Percentiles rank a stretch among this genome's conserved stretches.
These are phyloP conservation scores for Heliothis subflexa DNA, from an alignment of 1,140 invertebrate species.

Conservation along the genomic window DNA sequence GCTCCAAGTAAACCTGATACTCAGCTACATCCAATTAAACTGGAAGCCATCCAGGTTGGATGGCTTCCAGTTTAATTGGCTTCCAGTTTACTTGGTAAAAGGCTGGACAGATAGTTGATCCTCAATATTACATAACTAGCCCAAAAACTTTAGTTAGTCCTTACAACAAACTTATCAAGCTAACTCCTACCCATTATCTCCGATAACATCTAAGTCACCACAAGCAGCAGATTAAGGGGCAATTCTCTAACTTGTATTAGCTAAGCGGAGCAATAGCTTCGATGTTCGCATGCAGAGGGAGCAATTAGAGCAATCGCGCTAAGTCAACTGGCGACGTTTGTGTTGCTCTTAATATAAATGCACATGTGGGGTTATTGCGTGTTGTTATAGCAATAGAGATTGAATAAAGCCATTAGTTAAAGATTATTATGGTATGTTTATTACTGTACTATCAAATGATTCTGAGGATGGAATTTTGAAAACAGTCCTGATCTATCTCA, in stretches of 20 bases:
- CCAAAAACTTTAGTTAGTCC: too few species aligned
- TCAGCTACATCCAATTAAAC: too few species aligned
- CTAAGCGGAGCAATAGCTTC: constrained; percentile 4
- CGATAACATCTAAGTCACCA: neutral
- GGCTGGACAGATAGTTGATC: too few species aligned
- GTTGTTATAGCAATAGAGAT: neutral
- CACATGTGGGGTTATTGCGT: neutral
- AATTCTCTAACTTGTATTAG: constrained; percentile 38
- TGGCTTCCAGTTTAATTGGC: too few species aligned
- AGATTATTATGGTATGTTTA: neutral
- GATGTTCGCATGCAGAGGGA: neutral
- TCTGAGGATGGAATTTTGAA: neutral
- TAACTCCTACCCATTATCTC: neutral
- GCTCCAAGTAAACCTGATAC: too few species aligned
- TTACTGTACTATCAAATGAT: too few species aligned
- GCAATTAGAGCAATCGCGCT: constrained; percentile 36
- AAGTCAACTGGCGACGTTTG: constrained; percentile 25
- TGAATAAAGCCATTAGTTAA: neutral
- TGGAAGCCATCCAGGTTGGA: too few species aligned
- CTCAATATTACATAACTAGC: too few species aligned
- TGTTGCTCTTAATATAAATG: constrained; percentile 32
- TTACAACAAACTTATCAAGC: too few species aligned
- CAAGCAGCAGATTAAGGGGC: constrained; percentile 9
- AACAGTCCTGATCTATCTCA: neutral
- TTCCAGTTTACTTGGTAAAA: too few species aligned